Evolutionary conservation across 2,113 vertebrate genomes (phyloP).

Genomic region (Lates calcarifer): DNA sequence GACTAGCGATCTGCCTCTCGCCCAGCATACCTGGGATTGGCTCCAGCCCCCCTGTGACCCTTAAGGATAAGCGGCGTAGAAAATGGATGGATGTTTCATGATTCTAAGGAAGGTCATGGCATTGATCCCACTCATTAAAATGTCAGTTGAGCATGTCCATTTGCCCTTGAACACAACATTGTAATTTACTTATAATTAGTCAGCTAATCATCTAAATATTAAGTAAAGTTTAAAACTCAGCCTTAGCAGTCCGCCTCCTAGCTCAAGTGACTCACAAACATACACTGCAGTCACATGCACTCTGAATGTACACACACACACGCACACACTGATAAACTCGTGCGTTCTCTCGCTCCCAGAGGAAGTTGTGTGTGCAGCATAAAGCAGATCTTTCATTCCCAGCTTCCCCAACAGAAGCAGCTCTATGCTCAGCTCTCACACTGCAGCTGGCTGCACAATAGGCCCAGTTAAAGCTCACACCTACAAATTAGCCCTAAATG

Average conservation of each 20-base stretch:
- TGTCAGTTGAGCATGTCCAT: neutral
- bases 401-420: slow-evolving; percentile 71
- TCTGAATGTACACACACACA: slow-evolving; percentile 7
- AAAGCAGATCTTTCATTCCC: slow-evolving; percentile 77
- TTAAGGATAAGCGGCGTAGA: too few species aligned
- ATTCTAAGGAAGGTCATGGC: slow-evolving; percentile 7
- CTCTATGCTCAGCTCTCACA: slow-evolving; percentile 68
- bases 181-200: too few species aligned
- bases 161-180: neutral
- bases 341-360: slow-evolving; percentile 56
- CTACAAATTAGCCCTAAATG: slow-evolving; percentile 70
- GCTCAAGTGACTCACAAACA: slow-evolving; percentile 27
- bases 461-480: slow-evolving; percentile 76
- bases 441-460: slow-evolving; percentile 80
- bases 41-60: too few species aligned
- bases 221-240: slow-evolving; percentile 10
- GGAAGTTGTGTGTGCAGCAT: slow-evolving; percentile 72
- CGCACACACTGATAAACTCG: slow-evolving; percentile 23
- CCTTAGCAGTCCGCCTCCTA: neutral
- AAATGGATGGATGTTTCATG: too few species aligned
- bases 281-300: slow-evolving; percentile 48
- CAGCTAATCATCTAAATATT: neutral
- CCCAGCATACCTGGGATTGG: too few species aligned
- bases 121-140: slow-evolving; percentile 1
- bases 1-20: too few species aligned